Percentiles rank a stretch among this genome's conserved stretches.
phyloP scores from a whole-genome alignment of 2,797 vertebrate species.

The Buceros bicornis region DNA sequence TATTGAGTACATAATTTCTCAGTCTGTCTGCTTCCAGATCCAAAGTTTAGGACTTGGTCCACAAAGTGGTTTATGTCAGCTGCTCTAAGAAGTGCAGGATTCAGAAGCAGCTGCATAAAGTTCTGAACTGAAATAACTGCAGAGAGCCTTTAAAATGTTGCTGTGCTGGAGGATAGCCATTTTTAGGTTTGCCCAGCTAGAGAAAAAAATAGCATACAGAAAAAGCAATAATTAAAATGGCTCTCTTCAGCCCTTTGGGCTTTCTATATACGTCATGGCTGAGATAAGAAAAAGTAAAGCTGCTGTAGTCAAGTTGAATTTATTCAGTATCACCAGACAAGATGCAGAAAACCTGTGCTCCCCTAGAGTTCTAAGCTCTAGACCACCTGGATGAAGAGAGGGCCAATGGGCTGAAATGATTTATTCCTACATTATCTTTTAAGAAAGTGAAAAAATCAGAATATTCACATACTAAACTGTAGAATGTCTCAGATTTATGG shows the following conservation, averaged over 20 bases:
- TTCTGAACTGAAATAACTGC: background rate
- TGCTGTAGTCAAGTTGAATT: background rate
- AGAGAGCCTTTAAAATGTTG: constrained; percentile 29
- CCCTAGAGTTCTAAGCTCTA: constrained; percentile 17
- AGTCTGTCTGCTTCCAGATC: background rate
- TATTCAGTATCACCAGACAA: background rate
- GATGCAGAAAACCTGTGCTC: constrained; percentile 1
- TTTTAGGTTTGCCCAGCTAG: constrained; percentile 62
- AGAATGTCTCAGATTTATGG: background rate
- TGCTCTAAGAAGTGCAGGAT: background rate
- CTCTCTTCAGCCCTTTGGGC: constrained; percentile 43
- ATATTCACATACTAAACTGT: background rate
- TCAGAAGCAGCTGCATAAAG: constrained; percentile 51
- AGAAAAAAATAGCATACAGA: constrained; percentile 38
- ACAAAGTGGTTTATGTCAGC: background rate
- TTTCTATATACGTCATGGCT: constrained; percentile 26
- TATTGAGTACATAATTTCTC: background rate
- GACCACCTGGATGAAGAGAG: constrained; percentile 36
- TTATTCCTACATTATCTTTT: background rate
- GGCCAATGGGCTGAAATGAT: background rate
- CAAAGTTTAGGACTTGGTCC: background rate
- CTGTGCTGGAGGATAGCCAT: constrained; percentile 16
- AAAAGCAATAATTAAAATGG: constrained; percentile 28
- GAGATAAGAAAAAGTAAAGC: constrained; percentile 48
- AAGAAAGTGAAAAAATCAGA: background rate